Conservation (phyloP, 2,797 vertebrate species). For the Crenichthys baileyi region DNA sequence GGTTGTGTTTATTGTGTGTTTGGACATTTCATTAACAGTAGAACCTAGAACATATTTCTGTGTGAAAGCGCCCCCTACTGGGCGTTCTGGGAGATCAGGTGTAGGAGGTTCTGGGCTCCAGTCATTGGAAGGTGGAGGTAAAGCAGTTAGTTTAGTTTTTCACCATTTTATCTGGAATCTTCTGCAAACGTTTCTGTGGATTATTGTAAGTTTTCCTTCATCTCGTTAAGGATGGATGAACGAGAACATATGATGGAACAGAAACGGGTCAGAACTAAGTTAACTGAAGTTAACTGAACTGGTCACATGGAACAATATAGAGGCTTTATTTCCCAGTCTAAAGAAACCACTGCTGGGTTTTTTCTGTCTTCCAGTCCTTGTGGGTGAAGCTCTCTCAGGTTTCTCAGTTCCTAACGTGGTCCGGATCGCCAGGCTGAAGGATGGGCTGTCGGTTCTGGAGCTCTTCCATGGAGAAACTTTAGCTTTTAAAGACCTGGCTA, state of each 20-base stretch:
- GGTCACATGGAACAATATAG: background rate
- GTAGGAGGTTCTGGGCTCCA: no score
- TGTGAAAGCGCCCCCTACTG: background rate
- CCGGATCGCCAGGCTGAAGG: conserved; percentile 76
- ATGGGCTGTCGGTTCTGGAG: conserved; percentile 87
- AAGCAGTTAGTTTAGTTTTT: background rate
- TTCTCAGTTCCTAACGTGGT: conserved; percentile 86
- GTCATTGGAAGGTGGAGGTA: background rate
- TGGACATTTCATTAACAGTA: background rate
- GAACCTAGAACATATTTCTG: background rate
- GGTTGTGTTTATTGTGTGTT: no score
- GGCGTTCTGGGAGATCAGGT: no score
- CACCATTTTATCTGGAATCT: background rate
- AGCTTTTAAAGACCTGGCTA: conserved; percentile 93
- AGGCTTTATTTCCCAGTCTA: no score
- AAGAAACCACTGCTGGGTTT: no score
- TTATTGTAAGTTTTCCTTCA: background rate
- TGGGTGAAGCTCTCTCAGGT: conserved; percentile 82
- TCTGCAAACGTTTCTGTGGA: background rate
- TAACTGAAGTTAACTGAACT: no score
- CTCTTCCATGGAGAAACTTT: conserved; percentile 90
- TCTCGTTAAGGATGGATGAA: background rate
- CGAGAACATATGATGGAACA: background rate
- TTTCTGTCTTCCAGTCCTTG: conserved; percentile 74
- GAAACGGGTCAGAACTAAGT: background rate